Evolutionary conservation across 2,888 invertebrate species (phyloP), one percentile per base, ranked within the genome.

Genomic region (Gibbula magus): DNA sequence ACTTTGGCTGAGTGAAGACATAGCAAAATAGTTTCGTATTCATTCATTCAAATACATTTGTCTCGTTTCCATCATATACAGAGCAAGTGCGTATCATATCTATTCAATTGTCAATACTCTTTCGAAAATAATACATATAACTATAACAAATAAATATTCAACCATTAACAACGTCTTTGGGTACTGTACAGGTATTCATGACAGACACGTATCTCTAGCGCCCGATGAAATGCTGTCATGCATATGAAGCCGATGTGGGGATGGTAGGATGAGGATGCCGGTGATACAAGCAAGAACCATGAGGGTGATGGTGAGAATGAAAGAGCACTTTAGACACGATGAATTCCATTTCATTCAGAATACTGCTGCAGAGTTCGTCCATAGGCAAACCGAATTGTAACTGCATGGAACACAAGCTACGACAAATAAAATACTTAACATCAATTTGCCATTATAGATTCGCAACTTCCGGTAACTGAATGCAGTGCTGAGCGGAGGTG

Each of bases 101-200:
- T 20, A 70, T 70, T 20, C 20, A 20, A 10, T 56, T 35, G 39
- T 18, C 20, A 70, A 70, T 70, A 70, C 70, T 70, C 70, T 70
- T 70, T 70, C 35, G 39, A 70, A 70, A 70, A 70, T 35, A 70
- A 70, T 35, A 70, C 70, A 70, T 70, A 35, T 70, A 70, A 70
- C 70, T 70, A 70, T 70, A 70, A 70, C 70, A 70, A 70, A 70
- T 70, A 70, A 70, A 70, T 70, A 70, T 70, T 70, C 70, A 70
- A 70, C 70, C 70, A 70, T 70, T 70, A 70, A 70, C 70, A 70
- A 70, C 70, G 70, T 32, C 70, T 20, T 70, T 70, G 70, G 70
- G 35, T 29, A 70, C 70, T 35, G 20, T 39, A 70, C 70, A 70
- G 1, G 70, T 70, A 20, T 32, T 39, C 2, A 18, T 20, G 70